Evolutionary conservation across 2,797 vertebrate species (phyloP).

Genomic region (Columba guinea): DNA sequence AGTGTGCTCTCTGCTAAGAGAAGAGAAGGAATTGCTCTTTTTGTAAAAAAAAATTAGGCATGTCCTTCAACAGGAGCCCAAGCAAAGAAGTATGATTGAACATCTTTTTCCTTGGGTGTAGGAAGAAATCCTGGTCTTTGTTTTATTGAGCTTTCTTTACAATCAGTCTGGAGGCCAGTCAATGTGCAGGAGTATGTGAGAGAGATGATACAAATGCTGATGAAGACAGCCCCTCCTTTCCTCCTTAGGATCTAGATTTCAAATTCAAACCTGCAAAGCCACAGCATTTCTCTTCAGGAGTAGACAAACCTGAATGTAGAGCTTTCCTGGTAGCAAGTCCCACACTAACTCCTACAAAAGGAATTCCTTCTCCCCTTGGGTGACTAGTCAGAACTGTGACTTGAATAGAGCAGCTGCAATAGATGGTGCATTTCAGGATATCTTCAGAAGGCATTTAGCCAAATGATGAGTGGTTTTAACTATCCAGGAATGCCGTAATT

Average conservation of each 20-base stretch:
- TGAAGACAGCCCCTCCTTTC: slow-evolving; percentile 13
- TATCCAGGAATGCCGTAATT: slow-evolving; percentile 43
- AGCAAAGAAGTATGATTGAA: not conserved
- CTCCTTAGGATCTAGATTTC: slow-evolving; percentile 26
- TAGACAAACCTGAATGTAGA: slow-evolving; percentile 3
- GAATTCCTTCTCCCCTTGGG: slow-evolving; percentile 53
- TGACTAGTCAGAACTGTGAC: slow-evolving; percentile 57
- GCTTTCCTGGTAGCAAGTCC: slow-evolving; percentile 50
- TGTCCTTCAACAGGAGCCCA: not conserved
- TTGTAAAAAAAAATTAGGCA: not conserved
- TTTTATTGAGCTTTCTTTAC: not conserved
- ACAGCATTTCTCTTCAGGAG: slow-evolving; percentile 12
- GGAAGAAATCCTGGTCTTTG: not conserved
- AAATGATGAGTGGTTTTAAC: slow-evolving; percentile 49
- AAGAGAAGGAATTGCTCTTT: not conserved
- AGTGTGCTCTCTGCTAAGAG: not conserved
- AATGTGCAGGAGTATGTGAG: slow-evolving; percentile 10
- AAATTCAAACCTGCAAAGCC: slow-evolving; percentile 26
- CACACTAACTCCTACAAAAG: slow-evolving; percentile 50
- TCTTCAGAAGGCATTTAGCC: slow-evolving; percentile 50
- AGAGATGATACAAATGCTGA: not conserved
- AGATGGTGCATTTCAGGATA: slow-evolving; percentile 46
- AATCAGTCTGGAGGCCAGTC: not conserved
- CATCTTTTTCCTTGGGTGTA: not conserved
- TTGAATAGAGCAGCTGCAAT: slow-evolving; percentile 60